phyloP scores from a whole-genome alignment of 1,140 invertebrate species.

The Matsumurasca onukii region DNA sequence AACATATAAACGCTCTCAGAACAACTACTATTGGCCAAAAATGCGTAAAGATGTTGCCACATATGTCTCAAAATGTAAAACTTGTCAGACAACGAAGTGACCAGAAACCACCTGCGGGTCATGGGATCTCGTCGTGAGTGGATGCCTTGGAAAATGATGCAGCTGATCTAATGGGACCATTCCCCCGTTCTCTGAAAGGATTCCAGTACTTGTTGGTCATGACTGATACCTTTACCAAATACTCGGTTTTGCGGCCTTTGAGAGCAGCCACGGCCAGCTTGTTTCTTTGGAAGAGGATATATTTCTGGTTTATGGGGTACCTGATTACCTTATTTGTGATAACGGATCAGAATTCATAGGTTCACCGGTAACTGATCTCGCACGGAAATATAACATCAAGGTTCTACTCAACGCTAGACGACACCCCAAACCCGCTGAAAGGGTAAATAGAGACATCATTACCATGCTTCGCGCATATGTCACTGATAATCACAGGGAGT shows the following conservation, averaged over 20 bases:
- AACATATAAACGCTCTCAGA: background rate
- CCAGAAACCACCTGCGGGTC: background rate
- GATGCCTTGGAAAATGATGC: background rate
- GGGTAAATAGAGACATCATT: background rate
- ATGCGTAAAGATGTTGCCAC: slow-evolving; percentile 21
- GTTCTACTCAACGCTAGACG: background rate
- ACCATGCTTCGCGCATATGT: background rate
- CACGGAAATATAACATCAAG: background rate
- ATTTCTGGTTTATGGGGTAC: slow-evolving; percentile 11
- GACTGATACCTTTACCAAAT: slow-evolving; percentile 2
- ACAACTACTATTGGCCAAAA: slow-evolving; percentile 30
- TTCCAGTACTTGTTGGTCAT: background rate
- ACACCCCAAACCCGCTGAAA: background rate
- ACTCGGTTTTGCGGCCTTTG: background rate
- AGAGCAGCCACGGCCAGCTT: background rate
- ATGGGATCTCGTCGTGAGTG: background rate
- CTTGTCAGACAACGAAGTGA: slow-evolving; percentile 2
- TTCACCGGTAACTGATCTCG: background rate
- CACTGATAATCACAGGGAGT: no score
- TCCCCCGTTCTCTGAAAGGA: background rate
- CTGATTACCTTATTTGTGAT: background rate
- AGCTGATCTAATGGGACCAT: slow-evolving; percentile 1
- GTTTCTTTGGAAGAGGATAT: background rate
- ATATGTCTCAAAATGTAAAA: background rate
- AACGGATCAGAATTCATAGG: background rate